These are phyloP conservation scores for Enoplosus armatus DNA, from an alignment of 2,797 vertebrate species.

Conservation along the genomic window DNA sequence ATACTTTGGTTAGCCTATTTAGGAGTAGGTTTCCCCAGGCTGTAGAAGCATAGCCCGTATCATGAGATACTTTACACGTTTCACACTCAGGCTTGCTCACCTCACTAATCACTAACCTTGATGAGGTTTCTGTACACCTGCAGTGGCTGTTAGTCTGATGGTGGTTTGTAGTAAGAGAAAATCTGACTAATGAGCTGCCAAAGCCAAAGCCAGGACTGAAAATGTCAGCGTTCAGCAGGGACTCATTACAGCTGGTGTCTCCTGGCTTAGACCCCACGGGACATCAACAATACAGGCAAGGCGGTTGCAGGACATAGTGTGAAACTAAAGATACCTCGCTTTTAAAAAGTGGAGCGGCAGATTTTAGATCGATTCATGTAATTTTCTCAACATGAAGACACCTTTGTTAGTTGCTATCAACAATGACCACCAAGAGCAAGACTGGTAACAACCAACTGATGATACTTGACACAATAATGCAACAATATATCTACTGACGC, in stretches of 20 bases:
- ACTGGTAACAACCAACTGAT: constrained; percentile 23
- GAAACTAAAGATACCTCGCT: constrained; percentile 47
- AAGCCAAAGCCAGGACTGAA: constrained; percentile 77
- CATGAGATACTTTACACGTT: constrained; percentile 24
- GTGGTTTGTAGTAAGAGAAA: constrained; percentile 57
- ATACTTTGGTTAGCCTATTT: not conserved
- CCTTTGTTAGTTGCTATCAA: constrained; percentile 12
- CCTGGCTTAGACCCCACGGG: constrained; percentile 62
- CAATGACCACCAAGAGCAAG: constrained; percentile 17
- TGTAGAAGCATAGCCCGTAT: not conserved
- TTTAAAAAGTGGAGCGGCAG: not conserved
- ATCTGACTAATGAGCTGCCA: constrained; percentile 85
- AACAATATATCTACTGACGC: constrained; percentile 46
- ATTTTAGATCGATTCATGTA: constrained; percentile 5
- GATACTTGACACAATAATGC: constrained; percentile 31
- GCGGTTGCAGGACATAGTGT: constrained; percentile 33
- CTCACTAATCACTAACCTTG: constrained; percentile 33
- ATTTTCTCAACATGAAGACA: not conserved
- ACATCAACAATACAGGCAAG: constrained; percentile 58
- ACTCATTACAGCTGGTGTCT: constrained; percentile 85
- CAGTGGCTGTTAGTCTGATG: constrained; percentile 43
- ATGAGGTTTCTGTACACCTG: constrained; percentile 65
- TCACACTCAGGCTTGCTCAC: constrained; percentile 28
- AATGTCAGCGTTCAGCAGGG: constrained; percentile 84
- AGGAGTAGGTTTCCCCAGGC: not conserved